phyloP scores from a whole-genome alignment of 2,797 vertebrate genomes.

The Tadarida brasiliensis region DNA sequence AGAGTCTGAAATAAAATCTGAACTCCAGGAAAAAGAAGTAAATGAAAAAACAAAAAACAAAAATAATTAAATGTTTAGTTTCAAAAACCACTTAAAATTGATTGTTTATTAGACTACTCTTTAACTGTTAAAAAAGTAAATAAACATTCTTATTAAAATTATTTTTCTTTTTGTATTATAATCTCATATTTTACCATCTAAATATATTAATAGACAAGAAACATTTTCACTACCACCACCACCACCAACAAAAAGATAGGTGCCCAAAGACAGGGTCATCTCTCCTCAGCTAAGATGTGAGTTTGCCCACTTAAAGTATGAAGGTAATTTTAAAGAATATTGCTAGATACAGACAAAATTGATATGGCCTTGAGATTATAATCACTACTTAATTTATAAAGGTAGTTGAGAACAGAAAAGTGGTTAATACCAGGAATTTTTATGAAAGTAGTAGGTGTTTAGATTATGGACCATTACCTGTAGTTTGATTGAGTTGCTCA shows the following conservation, averaged over 20 bases:
- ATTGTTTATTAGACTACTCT: constrained; percentile 57
- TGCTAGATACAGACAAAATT: neutral
- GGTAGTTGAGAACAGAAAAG: neutral
- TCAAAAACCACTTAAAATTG: constrained; percentile 76
- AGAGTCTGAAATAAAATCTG: neutral
- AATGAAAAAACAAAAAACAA: neutral
- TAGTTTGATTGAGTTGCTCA: neutral
- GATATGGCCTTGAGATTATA: neutral
- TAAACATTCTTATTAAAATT: constrained; percentile 70
- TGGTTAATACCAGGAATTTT: neutral
- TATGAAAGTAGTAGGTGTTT: neutral
- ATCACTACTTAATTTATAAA: neutral
- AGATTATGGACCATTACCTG: neutral
- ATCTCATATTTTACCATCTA: constrained; percentile 46
- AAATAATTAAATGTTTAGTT: constrained; percentile 76
- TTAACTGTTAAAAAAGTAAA: constrained; percentile 48
- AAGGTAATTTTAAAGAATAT: neutral
- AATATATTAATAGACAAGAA: constrained; percentile 42
- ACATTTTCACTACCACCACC: neutral
- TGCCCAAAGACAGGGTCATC: neutral
- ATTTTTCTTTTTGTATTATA: neutral
- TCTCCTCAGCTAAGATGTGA: neutral
- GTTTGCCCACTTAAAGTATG: neutral
- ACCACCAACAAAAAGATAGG: neutral
- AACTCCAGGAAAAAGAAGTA: neutral